Evolutionary conservation across 1,140 invertebrate genomes (phyloP).

Genomic region (Monochamus saltuarius): DNA sequence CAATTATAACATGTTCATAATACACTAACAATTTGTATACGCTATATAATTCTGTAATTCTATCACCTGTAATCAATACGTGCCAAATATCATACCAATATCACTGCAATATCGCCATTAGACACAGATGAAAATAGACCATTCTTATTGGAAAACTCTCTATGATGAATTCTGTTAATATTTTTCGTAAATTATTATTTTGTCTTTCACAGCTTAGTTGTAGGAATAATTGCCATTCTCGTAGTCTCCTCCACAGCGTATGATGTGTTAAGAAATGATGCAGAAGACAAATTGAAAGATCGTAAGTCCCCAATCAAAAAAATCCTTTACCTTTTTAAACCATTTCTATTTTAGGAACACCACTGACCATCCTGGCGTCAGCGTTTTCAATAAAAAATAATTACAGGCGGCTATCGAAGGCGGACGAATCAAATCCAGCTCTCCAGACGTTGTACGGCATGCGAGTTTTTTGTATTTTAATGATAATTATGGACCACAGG

Average conservation of each 20-base stretch:
- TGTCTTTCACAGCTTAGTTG: no score
- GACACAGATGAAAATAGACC: no score
- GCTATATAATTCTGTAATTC: no score
- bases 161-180: no score
- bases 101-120: no score
- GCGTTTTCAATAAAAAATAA: constrained; percentile 55
- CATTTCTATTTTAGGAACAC: constrained; percentile 40
- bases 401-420: constrained; percentile 46
- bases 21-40: no score
- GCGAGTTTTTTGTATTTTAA: constrained; percentile 55
- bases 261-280: not conserved
- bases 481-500: constrained; percentile 56
- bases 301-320: not conserved
- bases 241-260: not conserved
- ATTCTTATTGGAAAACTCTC: no score
- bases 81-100: no score
- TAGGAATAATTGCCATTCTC: not conserved
- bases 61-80: no score
- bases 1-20: no score
- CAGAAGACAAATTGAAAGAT: not conserved
- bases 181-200: no score
- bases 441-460: constrained; percentile 56
- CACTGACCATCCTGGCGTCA: constrained; percentile 47
- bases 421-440: constrained; percentile 52
- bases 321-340: not conserved